phyloP scores from a whole-genome alignment of 2,888 invertebrate species.

The Lasius platythorax region DNA sequence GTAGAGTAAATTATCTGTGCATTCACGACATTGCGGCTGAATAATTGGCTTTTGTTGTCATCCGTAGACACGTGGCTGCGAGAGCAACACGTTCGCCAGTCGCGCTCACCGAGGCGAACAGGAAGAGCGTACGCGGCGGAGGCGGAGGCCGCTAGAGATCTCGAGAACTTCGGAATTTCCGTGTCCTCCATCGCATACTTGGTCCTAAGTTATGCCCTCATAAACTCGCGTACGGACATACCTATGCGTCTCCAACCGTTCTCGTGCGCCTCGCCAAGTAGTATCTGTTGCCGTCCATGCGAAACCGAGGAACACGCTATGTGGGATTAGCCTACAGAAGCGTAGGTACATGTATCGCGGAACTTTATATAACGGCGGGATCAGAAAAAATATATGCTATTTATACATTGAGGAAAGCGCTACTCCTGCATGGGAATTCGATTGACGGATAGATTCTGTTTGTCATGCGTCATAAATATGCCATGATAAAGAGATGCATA shows the following conservation, averaged over 20 bases:
- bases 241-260: conserved; percentile 68
- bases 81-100: conserved; percentile 25
- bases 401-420: background rate
- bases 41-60: conserved; percentile 29
- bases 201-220: conserved; percentile 81
- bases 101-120: conserved; percentile 6
- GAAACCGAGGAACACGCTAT: conserved; percentile 64
- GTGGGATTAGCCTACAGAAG: conserved; percentile 42
- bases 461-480: conserved; percentile 4
- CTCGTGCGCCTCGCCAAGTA: conserved; percentile 52
- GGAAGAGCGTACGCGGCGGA: conserved; percentile 26
- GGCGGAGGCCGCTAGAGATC: conserved; percentile 36
- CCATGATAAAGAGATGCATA: background rate
- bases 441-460: conserved; percentile 1
- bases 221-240: conserved; percentile 79
- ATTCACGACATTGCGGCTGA: background rate
- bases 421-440: background rate
- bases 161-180: conserved; percentile 72
- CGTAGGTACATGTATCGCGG: conserved; percentile 48
- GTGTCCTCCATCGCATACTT: conserved; percentile 78
- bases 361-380: conserved; percentile 15
- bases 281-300: conserved; percentile 72
- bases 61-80: conserved; percentile 18
- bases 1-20: background rate
- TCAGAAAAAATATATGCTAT: background rate